These are phyloP conservation scores for Itoplectis maculator DNA, from an alignment of 2,888 invertebrate species.

Conservation along the genomic window DNA sequence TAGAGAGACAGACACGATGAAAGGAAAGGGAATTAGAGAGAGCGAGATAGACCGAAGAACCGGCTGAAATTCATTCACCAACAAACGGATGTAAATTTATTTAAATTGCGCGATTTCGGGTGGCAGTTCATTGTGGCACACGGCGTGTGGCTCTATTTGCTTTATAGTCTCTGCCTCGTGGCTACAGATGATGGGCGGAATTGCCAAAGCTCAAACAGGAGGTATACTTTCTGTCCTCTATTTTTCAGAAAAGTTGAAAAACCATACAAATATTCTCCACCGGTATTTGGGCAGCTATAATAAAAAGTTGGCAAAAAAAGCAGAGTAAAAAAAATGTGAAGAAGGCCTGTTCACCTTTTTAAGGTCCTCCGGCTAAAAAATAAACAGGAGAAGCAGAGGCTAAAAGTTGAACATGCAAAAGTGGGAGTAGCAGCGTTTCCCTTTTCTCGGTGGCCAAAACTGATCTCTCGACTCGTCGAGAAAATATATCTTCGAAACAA, in stretches of 20 bases:
- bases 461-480: conserved; percentile 64
- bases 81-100: conserved; percentile 83
- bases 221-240: conserved; percentile 72
- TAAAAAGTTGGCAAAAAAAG: neutral
- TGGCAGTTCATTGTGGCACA: conserved; percentile 82
- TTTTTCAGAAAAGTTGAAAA: conserved; percentile 82
- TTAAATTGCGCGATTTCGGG: conserved; percentile 83
- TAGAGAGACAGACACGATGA: conserved; percentile 49
- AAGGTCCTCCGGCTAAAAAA: conserved; percentile 48
- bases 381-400: neutral
- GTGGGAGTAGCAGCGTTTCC: conserved; percentile 10
- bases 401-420: conserved; percentile 6
- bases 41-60: conserved; percentile 57
- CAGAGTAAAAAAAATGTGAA: too few relatives aligned
- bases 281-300: neutral
- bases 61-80: conserved; percentile 67
- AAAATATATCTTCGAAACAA: conserved; percentile 79
- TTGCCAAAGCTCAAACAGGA: conserved; percentile 75
- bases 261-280: conserved; percentile 13
- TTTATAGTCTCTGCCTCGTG: conserved; percentile 79
- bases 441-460: conserved; percentile 61
- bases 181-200: conserved; percentile 82
- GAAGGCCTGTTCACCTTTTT: neutral
- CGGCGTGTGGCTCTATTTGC: conserved; percentile 82
- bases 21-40: conserved; percentile 39